phyloP scores from a whole-genome alignment of 2,797 vertebrate genomes.

The Pterois miles region DNA sequence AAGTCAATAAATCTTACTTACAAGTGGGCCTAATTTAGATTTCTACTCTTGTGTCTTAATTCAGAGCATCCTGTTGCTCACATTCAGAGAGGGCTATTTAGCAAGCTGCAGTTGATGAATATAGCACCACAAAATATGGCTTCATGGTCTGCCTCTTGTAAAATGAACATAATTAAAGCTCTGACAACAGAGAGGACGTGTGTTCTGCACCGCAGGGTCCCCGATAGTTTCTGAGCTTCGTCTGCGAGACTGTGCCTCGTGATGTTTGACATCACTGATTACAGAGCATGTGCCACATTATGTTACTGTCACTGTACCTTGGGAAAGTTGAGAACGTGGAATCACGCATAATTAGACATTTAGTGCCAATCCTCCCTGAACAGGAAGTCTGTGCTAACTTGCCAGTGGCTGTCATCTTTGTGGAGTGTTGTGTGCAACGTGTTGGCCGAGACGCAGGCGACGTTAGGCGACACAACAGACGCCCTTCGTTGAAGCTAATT shows the following conservation, averaged over 20 bases:
- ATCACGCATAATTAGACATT: constrained; percentile 81
- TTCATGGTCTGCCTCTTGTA: constrained; percentile 31
- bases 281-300: constrained; percentile 72
- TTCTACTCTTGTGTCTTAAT: constrained; percentile 5
- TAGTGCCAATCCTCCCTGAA: constrained; percentile 74
- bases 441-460: too few relatives aligned
- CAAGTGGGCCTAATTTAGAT: not conserved
- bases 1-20: not conserved
- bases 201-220: constrained; percentile 31
- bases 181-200: constrained; percentile 18
- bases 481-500: too few relatives aligned
- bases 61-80: not conserved
- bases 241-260: constrained; percentile 56
- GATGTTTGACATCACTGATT: constrained; percentile 78
- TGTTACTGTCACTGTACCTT: constrained; percentile 75
- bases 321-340: constrained; percentile 74
- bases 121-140: constrained; percentile 24
- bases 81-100: not conserved
- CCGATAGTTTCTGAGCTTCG: constrained; percentile 26
- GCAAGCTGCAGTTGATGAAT: constrained; percentile 33
- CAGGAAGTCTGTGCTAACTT: too few relatives aligned
- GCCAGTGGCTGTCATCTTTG: too few relatives aligned
- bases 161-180: constrained; percentile 61
- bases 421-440: too few relatives aligned
- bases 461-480: too few relatives aligned